Evolutionary conservation across 35 echinoderm and acorn worm species (phyloP), one percentile per base, ranked within the genome.

Genomic region (Ophiothrix spiculata): DNA sequence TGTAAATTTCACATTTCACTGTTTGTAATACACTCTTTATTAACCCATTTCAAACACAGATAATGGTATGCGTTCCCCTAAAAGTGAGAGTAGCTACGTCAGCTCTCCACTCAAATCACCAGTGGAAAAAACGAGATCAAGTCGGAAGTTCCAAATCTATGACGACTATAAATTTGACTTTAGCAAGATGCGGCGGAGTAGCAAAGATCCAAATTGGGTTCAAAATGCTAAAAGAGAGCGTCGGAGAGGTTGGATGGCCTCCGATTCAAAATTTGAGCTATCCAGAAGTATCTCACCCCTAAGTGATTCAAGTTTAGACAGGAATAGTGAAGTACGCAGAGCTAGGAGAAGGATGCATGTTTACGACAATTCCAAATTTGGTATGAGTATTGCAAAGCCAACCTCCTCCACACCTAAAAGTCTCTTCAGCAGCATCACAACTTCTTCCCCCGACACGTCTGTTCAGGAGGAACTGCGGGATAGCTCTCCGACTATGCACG

Each of bases 21-120:
- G 60, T 69, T 69, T 15, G 17, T 69, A 69, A 69, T 28, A 69
- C 60, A 25, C 23, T 69, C 19, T 10, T 10, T 19, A 49, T 69
- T 69, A 69, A 69, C 60, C 60, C 60, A 69, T 69, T 69, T 69
- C 29, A 10, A 69, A 69, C 60, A 69, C 60, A 69, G 60, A 49
- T 69, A n/a, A 25, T 69, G 60, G 60, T 15, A n/a, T 69, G 17
- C 6, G 25, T 49, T 69, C 60, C 60, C 8, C 3, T n/a, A 15
- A 69, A 69, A 28, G 29, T 10, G 60, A n/a, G n/a, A n/a, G n/a
- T n/a, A n/a, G n/a, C n/a, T n/a, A n/a, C n/a, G 60, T 15, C 16
- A 28, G 60, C 29, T 4, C 10, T n/a, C 29, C 60, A 15, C 60
- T 69, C 23, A 69, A 69, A 28, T 6, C 8, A 15, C 60, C 4